phyloP scores from a whole-genome alignment of 2,113 vertebrate genomes.

The Oenanthe oenanthe region DNA sequence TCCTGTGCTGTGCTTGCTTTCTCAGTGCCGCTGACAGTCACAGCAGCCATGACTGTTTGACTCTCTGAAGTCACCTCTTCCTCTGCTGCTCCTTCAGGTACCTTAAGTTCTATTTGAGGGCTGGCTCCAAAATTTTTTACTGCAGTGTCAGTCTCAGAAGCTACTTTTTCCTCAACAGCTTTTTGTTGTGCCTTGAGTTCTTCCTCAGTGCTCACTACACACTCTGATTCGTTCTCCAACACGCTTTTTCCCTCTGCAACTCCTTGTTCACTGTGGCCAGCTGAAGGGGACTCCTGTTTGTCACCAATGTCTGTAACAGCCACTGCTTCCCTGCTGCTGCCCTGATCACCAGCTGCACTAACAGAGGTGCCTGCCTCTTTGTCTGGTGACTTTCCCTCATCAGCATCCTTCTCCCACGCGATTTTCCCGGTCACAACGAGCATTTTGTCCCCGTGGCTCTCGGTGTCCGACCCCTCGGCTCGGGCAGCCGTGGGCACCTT shows the following conservation, averaged over 20 bases:
- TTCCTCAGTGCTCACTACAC: background rate
- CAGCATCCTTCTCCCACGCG: slow-evolving; percentile 14
- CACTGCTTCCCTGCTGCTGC: background rate
- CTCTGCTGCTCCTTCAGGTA: background rate
- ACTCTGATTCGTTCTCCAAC: background rate
- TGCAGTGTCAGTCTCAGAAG: background rate
- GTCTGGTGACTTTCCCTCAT: background rate
- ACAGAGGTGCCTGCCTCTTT: background rate
- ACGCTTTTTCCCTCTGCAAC: background rate
- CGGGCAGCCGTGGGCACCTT: background rate
- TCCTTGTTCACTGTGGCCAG: background rate
- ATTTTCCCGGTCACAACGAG: slow-evolving; percentile 22
- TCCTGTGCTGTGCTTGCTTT: background rate
- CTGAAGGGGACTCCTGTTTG: background rate
- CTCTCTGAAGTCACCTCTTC: background rate
- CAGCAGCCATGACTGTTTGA: rapidly evolving
- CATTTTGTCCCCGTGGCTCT: slow-evolving; percentile 8
- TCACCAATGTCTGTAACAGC: background rate
- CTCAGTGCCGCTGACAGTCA: rapidly evolving
- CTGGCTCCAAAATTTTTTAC: background rate
- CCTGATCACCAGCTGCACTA: background rate
- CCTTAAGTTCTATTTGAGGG: background rate
- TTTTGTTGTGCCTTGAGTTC: background rate
- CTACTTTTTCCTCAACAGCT: background rate
- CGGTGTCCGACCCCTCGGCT: slow-evolving; percentile 35